Percentiles rank a stretch among this genome's conserved stretches.
phyloP scores from a whole-genome alignment of 2,888 invertebrate genomes.

The Onchidella celtica region DNA sequence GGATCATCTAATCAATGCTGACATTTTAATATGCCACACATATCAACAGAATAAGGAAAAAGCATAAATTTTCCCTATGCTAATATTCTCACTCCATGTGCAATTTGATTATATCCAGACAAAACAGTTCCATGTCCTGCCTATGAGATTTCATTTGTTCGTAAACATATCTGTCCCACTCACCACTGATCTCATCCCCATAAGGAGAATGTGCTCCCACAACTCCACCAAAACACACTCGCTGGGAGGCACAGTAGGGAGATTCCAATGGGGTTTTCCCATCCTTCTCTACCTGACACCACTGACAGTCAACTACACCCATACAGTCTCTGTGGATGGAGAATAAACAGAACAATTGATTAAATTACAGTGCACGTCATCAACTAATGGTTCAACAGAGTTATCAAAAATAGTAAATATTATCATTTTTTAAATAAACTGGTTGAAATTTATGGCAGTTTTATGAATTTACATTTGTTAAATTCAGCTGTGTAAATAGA shows the following conservation, averaged over 20 bases:
- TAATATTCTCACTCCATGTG: too few relatives aligned
- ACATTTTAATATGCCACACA: too few relatives aligned
- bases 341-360: neutral
- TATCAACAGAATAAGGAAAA: too few relatives aligned
- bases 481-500: too few relatives aligned
- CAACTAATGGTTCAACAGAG: neutral
- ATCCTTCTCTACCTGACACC: constrained; percentile 92
- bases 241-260: constrained; percentile 90
- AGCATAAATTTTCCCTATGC: too few relatives aligned
- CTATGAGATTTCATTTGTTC: too few relatives aligned
- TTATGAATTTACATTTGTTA: too few relatives aligned
- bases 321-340: constrained; percentile 81
- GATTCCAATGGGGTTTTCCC: constrained; percentile 85
- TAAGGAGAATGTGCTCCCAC: constrained; percentile 91
- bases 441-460: too few relatives aligned
- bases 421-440: neutral
- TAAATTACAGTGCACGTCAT: neutral
- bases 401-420: neutral
- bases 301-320: constrained; percentile 92
- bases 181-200: constrained; percentile 83
- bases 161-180: too few relatives aligned
- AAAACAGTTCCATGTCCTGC: too few relatives aligned
- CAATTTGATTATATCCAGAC: too few relatives aligned
- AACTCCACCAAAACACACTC: constrained; percentile 92
- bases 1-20: too few relatives aligned